Evolutionary conservation across 2,888 invertebrate species (phyloP).

Genomic region (Epirrita christyi): DNA sequence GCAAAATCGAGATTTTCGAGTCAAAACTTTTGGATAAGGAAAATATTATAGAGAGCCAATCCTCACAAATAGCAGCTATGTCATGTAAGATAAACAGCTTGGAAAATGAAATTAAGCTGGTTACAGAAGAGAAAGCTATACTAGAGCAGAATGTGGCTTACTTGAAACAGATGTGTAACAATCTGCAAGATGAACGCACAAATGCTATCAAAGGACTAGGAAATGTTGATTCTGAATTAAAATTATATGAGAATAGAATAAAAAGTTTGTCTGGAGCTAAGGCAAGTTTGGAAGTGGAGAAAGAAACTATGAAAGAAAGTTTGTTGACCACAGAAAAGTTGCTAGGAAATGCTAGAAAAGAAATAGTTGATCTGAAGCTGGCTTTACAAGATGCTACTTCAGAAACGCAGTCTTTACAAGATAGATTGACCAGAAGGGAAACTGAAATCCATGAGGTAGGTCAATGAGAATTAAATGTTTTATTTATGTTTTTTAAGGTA

Average conservation of each 20-base stretch:
- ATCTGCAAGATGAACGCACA: slow-evolving; percentile 61
- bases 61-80: slow-evolving; percentile 66
- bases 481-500: slow-evolving; percentile 6
- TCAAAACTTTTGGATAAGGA: slow-evolving; percentile 83
- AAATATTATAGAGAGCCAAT: slow-evolving; percentile 68
- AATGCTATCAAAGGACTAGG: slow-evolving; percentile 52
- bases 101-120: slow-evolving; percentile 75
- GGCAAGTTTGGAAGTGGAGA: slow-evolving; percentile 87
- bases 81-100: slow-evolving; percentile 68
- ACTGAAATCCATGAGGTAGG: slow-evolving; percentile 64
- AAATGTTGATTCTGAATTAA: slow-evolving; percentile 70
- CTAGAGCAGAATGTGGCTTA: slow-evolving; percentile 73
- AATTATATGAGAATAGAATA: slow-evolving; percentile 77
- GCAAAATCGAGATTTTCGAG: slow-evolving; percentile 86
- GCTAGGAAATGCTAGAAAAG: slow-evolving; percentile 89
- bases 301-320: slow-evolving; percentile 84
- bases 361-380: slow-evolving; percentile 85
- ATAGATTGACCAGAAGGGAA: slow-evolving; percentile 62
- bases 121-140: slow-evolving; percentile 72
- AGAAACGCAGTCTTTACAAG: slow-evolving; percentile 85
- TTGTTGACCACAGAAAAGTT: slow-evolving; percentile 84
- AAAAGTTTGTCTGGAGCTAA: slow-evolving; percentile 81
- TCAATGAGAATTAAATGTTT: neutral
- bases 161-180: slow-evolving; percentile 75
- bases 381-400: slow-evolving; percentile 87